phyloP scores from a whole-genome alignment of 2,888 invertebrate species.

The Micoletzkya japonica region DNA sequence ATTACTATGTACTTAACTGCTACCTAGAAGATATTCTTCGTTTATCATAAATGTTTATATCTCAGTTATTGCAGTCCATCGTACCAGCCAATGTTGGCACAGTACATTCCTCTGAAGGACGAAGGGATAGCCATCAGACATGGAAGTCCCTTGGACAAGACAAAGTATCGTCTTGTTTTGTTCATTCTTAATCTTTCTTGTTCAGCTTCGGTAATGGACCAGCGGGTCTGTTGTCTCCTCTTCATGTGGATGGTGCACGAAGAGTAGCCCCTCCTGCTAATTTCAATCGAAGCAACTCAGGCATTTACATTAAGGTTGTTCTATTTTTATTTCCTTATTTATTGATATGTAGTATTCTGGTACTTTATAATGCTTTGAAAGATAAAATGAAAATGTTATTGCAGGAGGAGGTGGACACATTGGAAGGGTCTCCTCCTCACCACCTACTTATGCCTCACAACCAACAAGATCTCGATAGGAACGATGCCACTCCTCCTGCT shows the following conservation, averaged over 20 bases:
- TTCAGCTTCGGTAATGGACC: conserved; percentile 49
- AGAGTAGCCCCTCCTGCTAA: background rate
- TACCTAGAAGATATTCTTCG: no score
- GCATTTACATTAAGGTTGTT: conserved; percentile 41
- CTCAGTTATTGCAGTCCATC: conserved; percentile 9
- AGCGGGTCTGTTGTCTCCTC: conserved; percentile 53
- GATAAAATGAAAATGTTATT: background rate
- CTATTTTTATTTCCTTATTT: background rate
- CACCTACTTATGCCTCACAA: conserved; percentile 34
- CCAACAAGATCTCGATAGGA: conserved; percentile 50
- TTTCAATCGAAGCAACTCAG: conserved; percentile 12
- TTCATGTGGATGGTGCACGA: conserved; percentile 43
- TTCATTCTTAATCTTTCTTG: background rate
- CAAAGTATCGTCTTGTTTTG: conserved; percentile 9
- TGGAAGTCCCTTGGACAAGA: conserved; percentile 28
- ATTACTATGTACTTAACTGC: no score
- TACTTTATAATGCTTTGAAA: conserved; percentile 1
- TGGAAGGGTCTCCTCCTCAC: conserved; percentile 20
- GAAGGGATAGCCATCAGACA: background rate
- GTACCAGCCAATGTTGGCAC: background rate
- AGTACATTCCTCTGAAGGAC: conserved; percentile 4
- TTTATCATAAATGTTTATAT: background rate
- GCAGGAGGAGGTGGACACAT: conserved; percentile 29
- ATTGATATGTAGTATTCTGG: background rate
- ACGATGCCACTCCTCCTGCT: conserved; percentile 57